These are phyloP conservation scores for Trissonchulus latispiculum DNA, from an alignment of 2,888 invertebrate genomes.

Conservation along the genomic window DNA sequence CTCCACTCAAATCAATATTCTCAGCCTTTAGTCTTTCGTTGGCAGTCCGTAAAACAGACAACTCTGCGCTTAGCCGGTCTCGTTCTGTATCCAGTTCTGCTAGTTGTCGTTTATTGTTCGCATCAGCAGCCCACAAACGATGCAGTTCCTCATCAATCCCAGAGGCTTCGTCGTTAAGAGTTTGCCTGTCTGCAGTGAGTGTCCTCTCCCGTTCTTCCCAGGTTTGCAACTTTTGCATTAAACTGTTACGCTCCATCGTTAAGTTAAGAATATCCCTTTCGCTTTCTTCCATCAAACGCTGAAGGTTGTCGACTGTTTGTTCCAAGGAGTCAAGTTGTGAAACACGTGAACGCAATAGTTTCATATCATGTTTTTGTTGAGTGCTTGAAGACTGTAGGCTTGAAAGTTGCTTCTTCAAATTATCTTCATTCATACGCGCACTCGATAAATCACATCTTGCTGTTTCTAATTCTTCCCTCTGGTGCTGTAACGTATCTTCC, in stretches of 20 bases:
- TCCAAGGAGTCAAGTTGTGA: neutral
- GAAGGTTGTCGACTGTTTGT: neutral
- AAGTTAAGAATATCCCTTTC: neutral
- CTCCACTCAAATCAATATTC: neutral
- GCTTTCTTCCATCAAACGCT: neutral
- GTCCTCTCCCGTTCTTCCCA: neutral
- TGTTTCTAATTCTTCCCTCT: neutral
- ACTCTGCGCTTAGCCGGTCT: neutral
- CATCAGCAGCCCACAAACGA: neutral
- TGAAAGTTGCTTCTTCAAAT: too few relatives aligned
- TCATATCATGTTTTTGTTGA: too few relatives aligned
- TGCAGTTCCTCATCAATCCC: conserved; percentile 5
- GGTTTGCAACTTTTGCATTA: neutral
- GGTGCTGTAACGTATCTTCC: too few relatives aligned
- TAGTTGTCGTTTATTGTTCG: neutral
- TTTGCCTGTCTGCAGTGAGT: neutral
- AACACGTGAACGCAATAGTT: neutral
- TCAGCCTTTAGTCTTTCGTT: neutral
- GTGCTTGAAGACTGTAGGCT: too few relatives aligned
- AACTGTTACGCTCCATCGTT: neutral
- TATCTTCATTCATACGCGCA: too few relatives aligned
- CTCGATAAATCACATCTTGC: too few relatives aligned
- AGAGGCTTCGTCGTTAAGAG: neutral
- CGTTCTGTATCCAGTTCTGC: neutral
- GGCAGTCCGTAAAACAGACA: neutral